Evolutionary conservation across 2,797 vertebrate species (phyloP).

Genomic region (Scyliorhinus canicula): DNA sequence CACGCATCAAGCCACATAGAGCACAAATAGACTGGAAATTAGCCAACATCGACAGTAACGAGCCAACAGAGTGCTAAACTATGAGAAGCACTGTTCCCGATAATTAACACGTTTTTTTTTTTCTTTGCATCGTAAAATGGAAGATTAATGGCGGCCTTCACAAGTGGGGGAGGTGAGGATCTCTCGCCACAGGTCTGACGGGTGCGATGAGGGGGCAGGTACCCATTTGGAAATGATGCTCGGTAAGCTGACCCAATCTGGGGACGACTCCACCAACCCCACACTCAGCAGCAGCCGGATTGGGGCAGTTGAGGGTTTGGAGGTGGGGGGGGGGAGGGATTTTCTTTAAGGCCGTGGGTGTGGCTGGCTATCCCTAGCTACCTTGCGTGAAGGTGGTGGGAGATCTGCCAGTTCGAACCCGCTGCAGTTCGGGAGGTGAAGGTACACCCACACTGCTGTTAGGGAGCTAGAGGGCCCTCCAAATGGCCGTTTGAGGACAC

Average conservation of each 20-base stretch:
- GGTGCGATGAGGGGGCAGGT: not conserved
- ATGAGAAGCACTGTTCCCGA: conserved; percentile 29
- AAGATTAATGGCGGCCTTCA: not conserved
- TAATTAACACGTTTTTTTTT: conserved; percentile 13
- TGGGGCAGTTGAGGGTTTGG: too few relatives aligned
- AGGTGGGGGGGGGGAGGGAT: too few relatives aligned
- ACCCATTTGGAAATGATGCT: not conserved
- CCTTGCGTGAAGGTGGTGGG: not conserved
- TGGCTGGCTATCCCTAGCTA: not conserved
- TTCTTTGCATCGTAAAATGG: not conserved
- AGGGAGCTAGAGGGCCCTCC: too few relatives aligned
- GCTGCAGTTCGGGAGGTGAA: too few relatives aligned
- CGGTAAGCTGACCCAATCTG: too few relatives aligned
- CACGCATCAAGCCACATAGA: not conserved
- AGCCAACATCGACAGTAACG: conserved; percentile 40
- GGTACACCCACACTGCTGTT: too few relatives aligned
- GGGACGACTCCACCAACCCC: too few relatives aligned
- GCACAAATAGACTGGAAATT: not conserved
- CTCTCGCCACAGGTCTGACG: not conserved
- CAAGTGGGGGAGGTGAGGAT: not conserved
- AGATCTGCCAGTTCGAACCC: too few relatives aligned
- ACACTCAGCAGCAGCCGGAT: not conserved
- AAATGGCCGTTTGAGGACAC: too few relatives aligned
- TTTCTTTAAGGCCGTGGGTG: not conserved
- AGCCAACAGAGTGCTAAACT: conserved; percentile 22